These are phyloP conservation scores for Anhinga anhinga DNA, from an alignment of 2,113 vertebrate genomes.

Conservation along the genomic window DNA sequence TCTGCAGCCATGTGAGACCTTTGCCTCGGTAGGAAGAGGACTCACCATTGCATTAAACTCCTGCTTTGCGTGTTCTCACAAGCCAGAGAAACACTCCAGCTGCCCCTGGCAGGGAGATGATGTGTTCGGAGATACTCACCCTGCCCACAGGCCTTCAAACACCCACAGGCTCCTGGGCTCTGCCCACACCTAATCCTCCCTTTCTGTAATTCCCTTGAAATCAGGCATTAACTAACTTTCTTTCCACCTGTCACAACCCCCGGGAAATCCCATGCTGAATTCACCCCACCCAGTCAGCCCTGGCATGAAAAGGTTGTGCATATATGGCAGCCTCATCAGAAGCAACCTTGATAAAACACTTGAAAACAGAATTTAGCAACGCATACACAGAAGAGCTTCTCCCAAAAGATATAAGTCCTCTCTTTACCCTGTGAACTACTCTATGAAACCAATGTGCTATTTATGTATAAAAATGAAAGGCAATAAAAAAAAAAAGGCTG, in stretches of 20 bases:
- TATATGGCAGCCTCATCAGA: background rate
- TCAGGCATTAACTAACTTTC: conserved; percentile 7
- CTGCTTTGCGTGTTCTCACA: conserved; percentile 56
- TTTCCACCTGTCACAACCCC: conserved; percentile 52
- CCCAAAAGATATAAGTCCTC: background rate
- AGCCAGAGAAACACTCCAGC: conserved; percentile 9
- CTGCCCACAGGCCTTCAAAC: conserved; percentile 55
- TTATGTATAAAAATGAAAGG: conserved; percentile 48
- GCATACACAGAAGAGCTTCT: background rate
- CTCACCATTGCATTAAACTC: background rate
- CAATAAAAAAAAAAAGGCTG: background rate
- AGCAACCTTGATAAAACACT: background rate
- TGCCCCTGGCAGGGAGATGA: background rate
- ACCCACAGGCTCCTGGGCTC: conserved; percentile 6
- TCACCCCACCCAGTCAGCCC: conserved; percentile 41
- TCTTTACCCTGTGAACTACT: background rate
- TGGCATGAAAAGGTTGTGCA: background rate
- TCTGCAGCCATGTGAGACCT: background rate
- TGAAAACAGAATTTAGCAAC: background rate
- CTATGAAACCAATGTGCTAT: background rate
- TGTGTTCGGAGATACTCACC: conserved; percentile 22
- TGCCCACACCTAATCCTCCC: conserved; percentile 48
- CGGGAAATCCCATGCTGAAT: conserved; percentile 20
- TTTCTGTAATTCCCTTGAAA: conserved; percentile 55
- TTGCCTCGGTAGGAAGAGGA: background rate